Base-by-base conservation (phyloP, 2,888 invertebrate genomes). In the Dicyrtoma fusca region DNA sequence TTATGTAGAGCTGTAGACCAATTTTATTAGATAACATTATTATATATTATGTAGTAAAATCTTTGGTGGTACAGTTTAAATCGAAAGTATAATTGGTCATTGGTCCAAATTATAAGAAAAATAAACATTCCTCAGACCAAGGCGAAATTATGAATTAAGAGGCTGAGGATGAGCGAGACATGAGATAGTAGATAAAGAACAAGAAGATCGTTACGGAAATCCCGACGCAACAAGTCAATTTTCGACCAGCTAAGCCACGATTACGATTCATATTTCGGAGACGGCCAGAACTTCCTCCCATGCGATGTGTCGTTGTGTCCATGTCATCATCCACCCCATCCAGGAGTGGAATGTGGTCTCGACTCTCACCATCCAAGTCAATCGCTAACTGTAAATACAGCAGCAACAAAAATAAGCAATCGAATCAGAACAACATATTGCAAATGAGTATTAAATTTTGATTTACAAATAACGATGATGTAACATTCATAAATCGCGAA, bases 281-380 rank as follows among this genome's bases (percentile, higher is more conserved):
- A 26, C 77, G 70, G 11, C 77, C 77, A 44, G 77, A 77, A 21
- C 76, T 74, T 19, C 77, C 77, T n/a, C 79, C 77, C 63, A 79
- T 74, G 6, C 80, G 68, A 13, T 64, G 49, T 1, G 66, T 57
- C 51, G 79, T 76, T 11, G 69, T 57, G 53, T 80, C 80, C 74
- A 80, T 74, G 14, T 76, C 76, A 61, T 80, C 80, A 45, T 55
- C 71, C 17, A 80, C 44, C 21, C 74, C 77, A 59, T 80, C 80
- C 26, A 80, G 55, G 3, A 80, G 62, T 3, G 79, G 79, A 17
- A 80, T 45, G 51, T 80, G 80, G 59, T 79, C 80, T 1, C 75
- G 73, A 10, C 77, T 73, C 68, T 80, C 80, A 1, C 72, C 69
- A 21, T 80, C 80, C 70, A 80, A 64, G 55, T 80, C 80, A 64